These are phyloP conservation scores for Heptranchias perlo DNA, from an alignment of 2,113 vertebrate species.

Conservation along the genomic window DNA sequence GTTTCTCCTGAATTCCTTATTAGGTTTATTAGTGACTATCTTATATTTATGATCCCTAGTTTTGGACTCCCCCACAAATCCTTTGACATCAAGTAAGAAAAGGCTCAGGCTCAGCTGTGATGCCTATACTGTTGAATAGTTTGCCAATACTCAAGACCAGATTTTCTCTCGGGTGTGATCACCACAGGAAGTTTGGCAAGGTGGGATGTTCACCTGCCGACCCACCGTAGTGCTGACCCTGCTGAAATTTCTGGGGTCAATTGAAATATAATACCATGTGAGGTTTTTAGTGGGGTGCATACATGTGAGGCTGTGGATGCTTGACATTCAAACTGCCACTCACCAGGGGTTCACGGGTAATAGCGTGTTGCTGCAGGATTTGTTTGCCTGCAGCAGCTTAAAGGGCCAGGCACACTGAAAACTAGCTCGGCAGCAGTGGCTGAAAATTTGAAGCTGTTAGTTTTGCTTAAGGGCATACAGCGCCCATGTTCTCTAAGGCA, in stretches of 20 bases:
- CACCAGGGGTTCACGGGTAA: not conserved
- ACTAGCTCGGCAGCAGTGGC: not conserved
- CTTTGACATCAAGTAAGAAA: no score
- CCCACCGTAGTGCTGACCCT: not conserved
- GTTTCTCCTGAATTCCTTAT: no score
- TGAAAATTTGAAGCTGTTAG: not conserved
- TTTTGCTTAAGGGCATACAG: no score
- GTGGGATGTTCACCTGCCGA: not conserved
- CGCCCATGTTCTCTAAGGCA: no score
- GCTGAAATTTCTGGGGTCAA: not conserved
- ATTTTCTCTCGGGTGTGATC: not conserved
- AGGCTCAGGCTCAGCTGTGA: not conserved
- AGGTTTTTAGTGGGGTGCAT: no score
- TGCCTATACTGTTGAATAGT: not conserved
- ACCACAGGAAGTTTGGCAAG: not conserved
- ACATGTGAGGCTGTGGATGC: not conserved
- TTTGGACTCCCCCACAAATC: no score
- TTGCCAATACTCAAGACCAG: not conserved
- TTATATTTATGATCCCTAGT: no score
- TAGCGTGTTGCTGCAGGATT: not conserved
- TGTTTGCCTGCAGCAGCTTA: not conserved
- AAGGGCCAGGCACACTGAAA: not conserved
- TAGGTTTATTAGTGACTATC: no score
- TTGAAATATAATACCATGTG: not conserved
- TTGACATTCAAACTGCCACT: not conserved